phyloP scores from a whole-genome alignment of 2,113 vertebrate genomes.

The Pampusana beccarii region DNA sequence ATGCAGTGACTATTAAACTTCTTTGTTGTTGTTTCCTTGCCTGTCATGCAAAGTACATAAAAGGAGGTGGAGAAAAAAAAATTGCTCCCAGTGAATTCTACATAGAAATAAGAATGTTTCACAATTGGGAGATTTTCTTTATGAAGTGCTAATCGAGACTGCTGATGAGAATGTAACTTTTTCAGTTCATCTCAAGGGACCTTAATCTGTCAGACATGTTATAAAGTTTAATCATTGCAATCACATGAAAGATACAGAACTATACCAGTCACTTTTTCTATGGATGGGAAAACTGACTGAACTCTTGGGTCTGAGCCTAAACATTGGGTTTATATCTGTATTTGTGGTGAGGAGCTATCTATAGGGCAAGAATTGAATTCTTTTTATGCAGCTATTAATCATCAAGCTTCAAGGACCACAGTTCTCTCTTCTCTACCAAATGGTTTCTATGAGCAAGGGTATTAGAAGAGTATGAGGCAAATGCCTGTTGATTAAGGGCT shows the following conservation, averaged over 20 bases:
- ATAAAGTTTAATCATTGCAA: background rate
- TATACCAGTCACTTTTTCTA: background rate
- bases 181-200: background rate
- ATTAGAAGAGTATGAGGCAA: conserved; percentile 3
- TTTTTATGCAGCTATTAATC: conserved; percentile 15
- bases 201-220: background rate
- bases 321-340: background rate
- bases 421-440: background rate
- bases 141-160: background rate
- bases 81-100: background rate
- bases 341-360: background rate
- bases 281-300: background rate
- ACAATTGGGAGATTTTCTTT: background rate
- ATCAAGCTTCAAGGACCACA: background rate
- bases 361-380: background rate
- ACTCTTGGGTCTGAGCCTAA: background rate
- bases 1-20: background rate
- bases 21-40: background rate
- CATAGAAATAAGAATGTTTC: background rate
- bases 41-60: background rate
- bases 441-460: background rate
- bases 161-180: background rate
- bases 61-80: background rate
- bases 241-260: background rate
- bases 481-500: conserved; percentile 21